Base-by-base conservation (phyloP, 1,140 invertebrate genomes). In the Scaptomyza montana region DNA sequence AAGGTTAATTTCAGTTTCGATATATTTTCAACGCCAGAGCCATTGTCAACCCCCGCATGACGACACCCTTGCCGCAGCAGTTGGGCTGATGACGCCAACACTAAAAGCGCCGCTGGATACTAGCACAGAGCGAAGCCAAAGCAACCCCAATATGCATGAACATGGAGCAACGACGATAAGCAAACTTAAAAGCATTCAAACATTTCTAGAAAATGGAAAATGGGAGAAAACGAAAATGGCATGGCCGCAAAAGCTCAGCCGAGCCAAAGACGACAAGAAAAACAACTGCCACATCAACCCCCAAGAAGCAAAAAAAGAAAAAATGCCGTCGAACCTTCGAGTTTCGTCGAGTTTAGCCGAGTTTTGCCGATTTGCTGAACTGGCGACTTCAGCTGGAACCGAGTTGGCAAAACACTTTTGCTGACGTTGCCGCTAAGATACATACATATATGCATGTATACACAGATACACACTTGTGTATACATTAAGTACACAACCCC, bases 1-100 rank as follows among this genome's bases (percentile, higher is more conserved):
- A 84, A 89, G 84, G 84, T 89, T 89, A 89, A 89, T 89, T 89
- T 89, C 85, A 89, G 79, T 82, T 89, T 89, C 60, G 56, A 45
- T 33, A 7, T 33, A 5, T 33, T 33, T 6, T 7, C 9, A 30
- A 70, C 1, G 21, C 21, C 3, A 25, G 21, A 39, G 53, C 57
- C 57, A 62, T 19, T 68, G 50, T 19, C 71, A 74, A 63, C 39
- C 66, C 19, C 21, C 39, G 55, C 33, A 19, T 8, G 43, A 41
- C 39, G 39, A 4, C 21, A 25, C 61, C 55, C 54, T 51, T 33
- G 8, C 49, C 39, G 12, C 30, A 25, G 21, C 3, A 45, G 60
- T 55, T 45, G n/a, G 9, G 33, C 33, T 9, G 73, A 43, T 66
- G 63, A 81, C 81, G 74, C 78, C 75, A 71, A 71, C 71, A 36